Evolutionary conservation across 2,888 invertebrate genomes (phyloP), one percentile per base, ranked within the genome.

Genomic region (Cataglyphis livida): DNA sequence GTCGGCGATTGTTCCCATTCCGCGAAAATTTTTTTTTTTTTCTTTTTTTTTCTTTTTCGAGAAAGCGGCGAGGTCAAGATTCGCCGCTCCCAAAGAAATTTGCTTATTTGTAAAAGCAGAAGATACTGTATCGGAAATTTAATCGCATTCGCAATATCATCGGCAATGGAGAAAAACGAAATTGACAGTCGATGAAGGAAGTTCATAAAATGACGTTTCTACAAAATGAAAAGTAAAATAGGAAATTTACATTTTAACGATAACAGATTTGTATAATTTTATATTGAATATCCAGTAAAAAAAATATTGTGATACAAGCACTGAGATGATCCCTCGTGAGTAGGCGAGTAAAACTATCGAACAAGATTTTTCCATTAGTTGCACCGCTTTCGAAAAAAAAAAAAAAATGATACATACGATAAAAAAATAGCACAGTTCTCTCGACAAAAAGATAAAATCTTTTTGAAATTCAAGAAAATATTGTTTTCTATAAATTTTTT

Each of bases 1-100:
- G 51, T 75, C 75, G 51, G 28, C 64, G 35, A 66, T 51, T 68
- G 68, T 38, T 76, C 76, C 7, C 70, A 41, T 57, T 76, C 41
- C 28, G 70, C 41, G 70, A 68, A 70, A 76, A 76, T 41, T 54
- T 68, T 38, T 44, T 51, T 25, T 25, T 25, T 25, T 25, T 25
- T 25, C n/a, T n/a, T 25, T 25, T 25, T 25, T 25, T 25, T 25
- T 1, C 21, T 21, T 25, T 25, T 25, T 51, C 7, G 41, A 70
- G 70, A 28, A 57, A 28, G n/a, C 38, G 51, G 41, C 38, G 25
- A 28, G 66, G 38, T 76, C 76, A 76, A 76, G 68, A 54, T 68
- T 38, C 38, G 25, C 38, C 12, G 21, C 28, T 21, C 44, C 48
- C 21, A 75, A 75, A 75, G n/a, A 48, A 35, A 65, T 65, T 15